Base-by-base conservation (phyloP, 2,113 vertebrate species). In the Malurus elegans region DNA sequence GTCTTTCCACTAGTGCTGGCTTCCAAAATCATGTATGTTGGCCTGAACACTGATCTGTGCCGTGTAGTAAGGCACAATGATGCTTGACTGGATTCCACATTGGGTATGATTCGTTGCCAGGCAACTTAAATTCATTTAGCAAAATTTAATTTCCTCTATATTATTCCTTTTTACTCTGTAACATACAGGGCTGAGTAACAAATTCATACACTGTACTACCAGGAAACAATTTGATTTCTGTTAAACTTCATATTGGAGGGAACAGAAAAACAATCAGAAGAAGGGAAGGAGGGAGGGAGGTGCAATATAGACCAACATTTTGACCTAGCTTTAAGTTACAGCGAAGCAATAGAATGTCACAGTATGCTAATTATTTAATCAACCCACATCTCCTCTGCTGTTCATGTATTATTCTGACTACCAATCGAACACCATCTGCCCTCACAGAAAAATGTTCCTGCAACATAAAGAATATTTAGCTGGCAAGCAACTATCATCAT, bases 281-380 rank as follows among this genome's bases (percentile, higher is more conserved):
- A 96, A 86, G 86, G 40, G 12, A 92, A 82, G 38, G 36, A 85
- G 47, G 48, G 45, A 79, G 28, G 44, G 44, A 91, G 31, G 36
- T 58, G 60, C 34, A 78, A 58, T 31, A 66, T 3, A 94, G 85
- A 82, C 69, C 61, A 79, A 29, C 14, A 13, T 86, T 96, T 73
- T 67, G 82, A 94, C 95, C 96, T 38, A 95, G 72, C 92, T 96
- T 90, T 94, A 96, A 92, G 86, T 92, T 96, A 86, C 60, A 90
- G 79, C 2, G 14, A 90, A 94, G 90, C 69, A 83, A 82, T 83
- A 93, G 82, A 96, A 95, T 93, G 94, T 95, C 94, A 93, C 95
- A 83, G 85, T 93, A 94, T 93, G 95, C 92, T 96, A 95, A 96
- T 96, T 84, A 95, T 90, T 96, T 93, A 94, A 96, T 96, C 93